Base-by-base conservation (phyloP, 2,797 vertebrate species). In the Eulemur coronatus region DNA sequence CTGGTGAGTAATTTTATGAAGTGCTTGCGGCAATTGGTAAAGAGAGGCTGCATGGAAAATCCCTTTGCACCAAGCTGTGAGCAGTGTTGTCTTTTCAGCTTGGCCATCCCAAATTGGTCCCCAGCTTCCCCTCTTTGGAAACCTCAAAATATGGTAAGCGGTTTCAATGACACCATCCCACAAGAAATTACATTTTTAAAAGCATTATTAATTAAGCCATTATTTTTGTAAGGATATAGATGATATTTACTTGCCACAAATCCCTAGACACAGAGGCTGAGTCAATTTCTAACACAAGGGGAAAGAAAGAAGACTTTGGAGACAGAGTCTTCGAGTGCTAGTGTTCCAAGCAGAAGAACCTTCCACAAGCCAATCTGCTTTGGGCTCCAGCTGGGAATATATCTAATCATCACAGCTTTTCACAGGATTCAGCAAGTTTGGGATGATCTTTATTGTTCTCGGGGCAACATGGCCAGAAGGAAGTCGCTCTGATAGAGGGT, bases 1-100 rank as follows among this genome's bases (percentile, higher is more conserved):
- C 81, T 52, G 88, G 63, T 96, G 80, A 97, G 76, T 95, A 90
- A 96, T 96, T 97, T 96, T 96, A 96, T 91, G 72, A 96, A 90
- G 96, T 88, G 88, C 4, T 30, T 84, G 35, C 88, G 90, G 81
- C 52, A 78, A 55, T 41, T 84, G 86, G n/a, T 86, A 70, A 59
- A n/a, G 86, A 72, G 76, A 94, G 70, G 17, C 38, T 5, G 7
- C 79, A 20, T 76, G 96, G 92, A 96, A 97, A 96, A 20, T 50
- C 50, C 28, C 38, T n/a, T 73, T 48, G 41, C 69, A 48, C 57
- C 33, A 7, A 30, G 63, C 61, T 91, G 35, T 84, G 81, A 90
- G 59, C 1, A 24, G 46, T 4, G n/a, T 18, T 84, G n/a, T 59
- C n/a, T 78, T 52, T 63, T 87, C 30, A 57, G 20, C 63, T 46